Evolutionary conservation across 2,888 invertebrate genomes (phyloP).

Genomic region (Lobophora halterata): DNA sequence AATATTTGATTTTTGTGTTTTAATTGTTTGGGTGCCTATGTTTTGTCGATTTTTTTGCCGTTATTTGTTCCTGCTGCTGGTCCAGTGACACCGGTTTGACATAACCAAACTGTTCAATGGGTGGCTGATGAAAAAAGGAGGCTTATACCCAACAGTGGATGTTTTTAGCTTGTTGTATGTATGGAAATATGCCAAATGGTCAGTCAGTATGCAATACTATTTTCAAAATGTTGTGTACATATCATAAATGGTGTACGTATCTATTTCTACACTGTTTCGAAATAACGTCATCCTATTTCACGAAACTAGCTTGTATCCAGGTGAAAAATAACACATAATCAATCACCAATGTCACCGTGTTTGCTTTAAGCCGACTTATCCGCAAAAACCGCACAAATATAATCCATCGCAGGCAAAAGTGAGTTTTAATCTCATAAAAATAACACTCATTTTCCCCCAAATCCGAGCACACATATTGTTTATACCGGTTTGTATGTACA

Average conservation of each 20-base stretch:
- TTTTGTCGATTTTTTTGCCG: too few relatives aligned
- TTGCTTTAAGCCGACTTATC: conserved; percentile 14
- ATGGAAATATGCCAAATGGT: too few relatives aligned
- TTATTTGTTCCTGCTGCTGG: too few relatives aligned
- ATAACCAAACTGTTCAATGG: too few relatives aligned
- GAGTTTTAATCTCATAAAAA: conserved; percentile 25
- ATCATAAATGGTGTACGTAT: conserved; percentile 8
- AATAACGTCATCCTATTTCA: conserved; percentile 4
- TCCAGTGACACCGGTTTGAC: too few relatives aligned
- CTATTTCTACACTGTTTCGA: conserved; percentile 1
- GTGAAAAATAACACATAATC: conserved; percentile 23
- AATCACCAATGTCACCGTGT: conserved; percentile 26
- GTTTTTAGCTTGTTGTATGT: too few relatives aligned
- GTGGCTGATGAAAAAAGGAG: too few relatives aligned
- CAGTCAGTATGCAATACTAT: too few relatives aligned
- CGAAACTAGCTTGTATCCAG: conserved; percentile 22
- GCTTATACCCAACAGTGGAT: too few relatives aligned
- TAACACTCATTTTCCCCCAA: conserved; percentile 22
- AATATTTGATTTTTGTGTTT: too few relatives aligned
- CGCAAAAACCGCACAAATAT: conserved; percentile 20
- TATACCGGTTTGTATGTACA: conserved; percentile 26
- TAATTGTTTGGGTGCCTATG: too few relatives aligned
- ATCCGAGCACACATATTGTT: conserved; percentile 22
- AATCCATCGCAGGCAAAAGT: conserved; percentile 18
- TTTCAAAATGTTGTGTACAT: too few relatives aligned